Base-by-base conservation (phyloP, 1,140 invertebrate species). In the Hypothenemus hampei region DNA sequence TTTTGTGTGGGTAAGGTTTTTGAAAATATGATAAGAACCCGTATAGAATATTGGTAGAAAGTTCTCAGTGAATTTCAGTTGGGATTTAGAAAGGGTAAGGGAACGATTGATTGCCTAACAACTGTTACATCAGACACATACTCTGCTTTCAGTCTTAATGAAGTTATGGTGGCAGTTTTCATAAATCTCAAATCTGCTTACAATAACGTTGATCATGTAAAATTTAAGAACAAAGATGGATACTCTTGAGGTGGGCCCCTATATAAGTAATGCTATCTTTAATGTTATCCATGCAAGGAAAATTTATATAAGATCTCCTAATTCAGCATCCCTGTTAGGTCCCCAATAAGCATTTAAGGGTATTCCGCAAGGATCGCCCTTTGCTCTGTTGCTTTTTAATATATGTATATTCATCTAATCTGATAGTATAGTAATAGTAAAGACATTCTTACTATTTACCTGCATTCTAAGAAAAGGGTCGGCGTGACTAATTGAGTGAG, bases 21-120 rank as follows among this genome's bases (percentile, higher is more conserved):
- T 8, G 26, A 49, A 22, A 24, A 35, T 20, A 49, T 36, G 15
- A 6, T 49, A 35, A 49, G 37, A 36, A 49, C 11, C 13, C 37
- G 46, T n/a, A 8, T 49, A 8, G 46, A 49, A 7, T 21, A 37
- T 15, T 10, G 22, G 3, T 11, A 40, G 3, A 21, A 18, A 7
- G 7, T 19, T 7, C 37, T 35, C 13, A 6, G 20, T 37, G 3
- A 5, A 5, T 5, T 7, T 6, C 46, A 49, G 16, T 21, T 18
- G 37, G 31, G 46, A 10, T 49, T 49, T 20, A 5, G 44, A 19
- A 26, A 33, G 18, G 23, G 44, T 11, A 46, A 20, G 19, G 23
- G 44, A 18, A 46, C 44, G 3, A 26, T 11, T 3, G 44, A 46
- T 3, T 35, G 29, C 16, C 19, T 46, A 29, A 20, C 11, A 5